Conservation (phyloP, 2,888 invertebrate species). For the Deroplatys truncata region DNA sequence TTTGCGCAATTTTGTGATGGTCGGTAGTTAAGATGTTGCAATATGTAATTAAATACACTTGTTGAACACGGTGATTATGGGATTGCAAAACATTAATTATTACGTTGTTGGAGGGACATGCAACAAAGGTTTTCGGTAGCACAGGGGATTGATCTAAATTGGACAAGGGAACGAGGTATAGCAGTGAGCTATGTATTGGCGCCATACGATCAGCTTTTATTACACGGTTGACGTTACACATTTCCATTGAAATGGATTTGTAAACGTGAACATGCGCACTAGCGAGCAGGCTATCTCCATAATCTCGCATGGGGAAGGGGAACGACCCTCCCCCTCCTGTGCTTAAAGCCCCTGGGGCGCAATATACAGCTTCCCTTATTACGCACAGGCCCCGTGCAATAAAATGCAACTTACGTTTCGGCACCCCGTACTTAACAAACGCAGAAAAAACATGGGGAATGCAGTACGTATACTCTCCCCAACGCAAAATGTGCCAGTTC, state of each 20-base stretch:
- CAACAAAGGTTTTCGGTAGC: background rate
- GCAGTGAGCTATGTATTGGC: background rate
- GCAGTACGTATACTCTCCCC: background rate
- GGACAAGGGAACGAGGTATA: background rate
- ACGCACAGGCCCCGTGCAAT: background rate
- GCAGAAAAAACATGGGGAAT: background rate
- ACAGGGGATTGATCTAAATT: background rate
- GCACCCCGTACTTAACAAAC: background rate
- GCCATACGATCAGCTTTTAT: background rate
- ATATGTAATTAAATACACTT: too few species aligned
- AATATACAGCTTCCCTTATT: background rate
- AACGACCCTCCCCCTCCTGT: background rate
- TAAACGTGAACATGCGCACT: background rate
- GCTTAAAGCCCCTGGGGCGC: background rate
- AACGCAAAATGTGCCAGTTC: background rate
- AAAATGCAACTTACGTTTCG: background rate
- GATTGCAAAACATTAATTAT: too few species aligned
- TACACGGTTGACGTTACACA: background rate
- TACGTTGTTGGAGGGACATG: too few species aligned
- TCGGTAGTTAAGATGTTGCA: too few species aligned
- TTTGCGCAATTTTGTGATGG: too few species aligned
- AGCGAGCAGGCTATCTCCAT: background rate
- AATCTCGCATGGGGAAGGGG: background rate
- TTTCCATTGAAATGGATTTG: background rate
- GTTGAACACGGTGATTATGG: too few species aligned